Evolutionary conservation across 2,113 vertebrate species (phyloP), one percentile per base, ranked within the genome.

Genomic region (Isurus oxyrinchus): DNA sequence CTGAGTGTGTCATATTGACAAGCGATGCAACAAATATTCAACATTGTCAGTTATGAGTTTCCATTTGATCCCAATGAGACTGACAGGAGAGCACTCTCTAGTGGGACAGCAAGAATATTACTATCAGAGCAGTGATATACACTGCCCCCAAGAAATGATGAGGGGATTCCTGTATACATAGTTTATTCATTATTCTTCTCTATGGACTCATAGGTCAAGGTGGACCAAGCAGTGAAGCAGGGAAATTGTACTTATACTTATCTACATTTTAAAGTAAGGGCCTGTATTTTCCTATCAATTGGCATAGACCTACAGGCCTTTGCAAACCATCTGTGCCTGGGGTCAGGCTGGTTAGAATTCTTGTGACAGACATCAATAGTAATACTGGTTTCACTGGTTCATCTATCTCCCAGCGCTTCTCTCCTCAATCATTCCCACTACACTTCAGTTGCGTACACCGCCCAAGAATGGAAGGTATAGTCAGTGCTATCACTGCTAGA

Each of bases 1-100:
- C 94, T 95, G 66, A 95, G 44, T 14, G 44, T 72, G 21, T 67
- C 44, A 72, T 72, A 40, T 69, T 95, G 67, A 95, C 55, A 27
- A 35, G 66, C 53, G 67, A 95, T 31, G 44, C 44, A 35, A 16
- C 40, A 72, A 35, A 72, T 72, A 55, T 27, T 72, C 67, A 69
- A 95, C 66, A 95, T 76, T 95, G 40, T 72, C 49, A 72, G 55
- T 95, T 59, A 94, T 94, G 35, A 25, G 59, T 94, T 94, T 94
- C 90, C 16, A 63, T 23, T 94, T 94, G 27, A 94, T 94, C 31
- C 90, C 35, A 21, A 7, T 21, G 35, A 94, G 35, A 7, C 59
- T 25, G 59, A 40, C 90, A 94, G 35, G 35, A 81, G 59, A n/a
- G 4, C 55, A n/a, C 4, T 94, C 25, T 90, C 53, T 27, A 55